A percentile compares a stretch with the other conserved stretches of the same genome.
These are phyloP conservation scores for Bombyx mandarina DNA, from an alignment of 1,140 invertebrate species.

Conservation along the genomic window DNA sequence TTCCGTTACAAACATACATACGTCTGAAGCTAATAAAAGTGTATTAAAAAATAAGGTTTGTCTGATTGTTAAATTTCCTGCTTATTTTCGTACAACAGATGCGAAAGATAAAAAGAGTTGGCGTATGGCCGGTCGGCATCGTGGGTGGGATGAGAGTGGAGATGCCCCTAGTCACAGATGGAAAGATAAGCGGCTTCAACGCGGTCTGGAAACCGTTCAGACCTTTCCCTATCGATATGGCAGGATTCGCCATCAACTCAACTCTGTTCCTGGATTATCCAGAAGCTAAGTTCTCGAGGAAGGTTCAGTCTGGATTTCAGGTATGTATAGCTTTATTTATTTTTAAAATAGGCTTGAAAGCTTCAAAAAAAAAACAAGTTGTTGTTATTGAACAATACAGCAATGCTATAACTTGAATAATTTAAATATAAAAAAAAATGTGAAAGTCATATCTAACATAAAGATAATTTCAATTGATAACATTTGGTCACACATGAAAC, in stretches of 20 bases:
- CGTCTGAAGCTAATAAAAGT: no score
- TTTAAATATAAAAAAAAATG: no score
- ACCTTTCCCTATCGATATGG: constrained; percentile 98
- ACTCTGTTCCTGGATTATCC: constrained; percentile 82
- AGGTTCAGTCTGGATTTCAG: constrained; percentile 89
- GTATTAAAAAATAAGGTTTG: no score
- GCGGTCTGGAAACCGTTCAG: constrained; percentile 89
- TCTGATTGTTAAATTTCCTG: no score
- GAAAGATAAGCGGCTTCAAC: constrained; percentile 87
- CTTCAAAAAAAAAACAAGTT: no score
- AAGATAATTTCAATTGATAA: no score
- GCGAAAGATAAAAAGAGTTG: constrained; percentile 86
- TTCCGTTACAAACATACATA: no score
- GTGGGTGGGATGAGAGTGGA: constrained; percentile 93
- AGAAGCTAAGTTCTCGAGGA: constrained; percentile 86
- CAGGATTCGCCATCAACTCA: constrained; percentile 95
- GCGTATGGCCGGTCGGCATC: constrained; percentile 97
- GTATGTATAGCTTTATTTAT: constrained; percentile 22
- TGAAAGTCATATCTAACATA: no score
- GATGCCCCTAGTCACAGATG: constrained; percentile 80
- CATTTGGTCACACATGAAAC: no score
- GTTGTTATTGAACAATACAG: no score
- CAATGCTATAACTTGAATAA: no score
- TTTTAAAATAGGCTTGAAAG: not conserved
- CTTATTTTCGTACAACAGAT: constrained; percentile 71